Base-by-base conservation (phyloP, 2,888 invertebrate genomes). In the Melinopterus prodromus region DNA sequence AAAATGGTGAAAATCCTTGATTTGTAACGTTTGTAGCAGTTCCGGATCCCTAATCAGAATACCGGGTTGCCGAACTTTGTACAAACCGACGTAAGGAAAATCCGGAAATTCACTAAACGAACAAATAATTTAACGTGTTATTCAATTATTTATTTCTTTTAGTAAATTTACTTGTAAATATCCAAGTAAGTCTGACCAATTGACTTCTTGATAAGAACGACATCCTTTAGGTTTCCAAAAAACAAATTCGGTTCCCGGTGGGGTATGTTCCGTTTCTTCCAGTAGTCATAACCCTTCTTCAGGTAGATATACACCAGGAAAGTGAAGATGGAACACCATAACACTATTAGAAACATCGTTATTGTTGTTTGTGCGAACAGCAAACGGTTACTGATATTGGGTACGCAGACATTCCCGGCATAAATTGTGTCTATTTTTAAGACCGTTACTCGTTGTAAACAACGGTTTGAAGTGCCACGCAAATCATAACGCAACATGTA, bases 1-100 rank as follows among this genome's bases (percentile, higher is more conserved):
- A 80, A 90, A 90, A 80, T 83, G 81, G 35, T 83, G 83, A 81
- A 89, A 89, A 78, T 89, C 87, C 79, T 87, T 89, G 0, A 84
- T 83, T 6, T 86, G 83, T 15, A 90, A 81, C 9, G 85, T 81
- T 82, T 86, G 87, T 15, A 89, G 84, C 4, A 89, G 81, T 72
- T 88, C 88, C n/a, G 87, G 85, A 83, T 88, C 88, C 75, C 87
- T 82, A 4, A 89, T 79, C 3, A 89, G 71, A 7, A 89, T 78
- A 9, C 83, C 81, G 2, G 89, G 89, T n/a, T 83, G 82, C 6
- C 82, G 77, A 6, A 85, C 80, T 82, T 86, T 87, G 82, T 86
- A 89, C 16, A 86, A 84, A 6, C 90, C 90, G 35, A 88, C 86
- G 70, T 88, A 86, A 7, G 86, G 84, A 35, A 84, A 83, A n/a